Conservation (phyloP, 2,888 invertebrate genomes). For the Marasmarcha lunaedactyla region DNA sequence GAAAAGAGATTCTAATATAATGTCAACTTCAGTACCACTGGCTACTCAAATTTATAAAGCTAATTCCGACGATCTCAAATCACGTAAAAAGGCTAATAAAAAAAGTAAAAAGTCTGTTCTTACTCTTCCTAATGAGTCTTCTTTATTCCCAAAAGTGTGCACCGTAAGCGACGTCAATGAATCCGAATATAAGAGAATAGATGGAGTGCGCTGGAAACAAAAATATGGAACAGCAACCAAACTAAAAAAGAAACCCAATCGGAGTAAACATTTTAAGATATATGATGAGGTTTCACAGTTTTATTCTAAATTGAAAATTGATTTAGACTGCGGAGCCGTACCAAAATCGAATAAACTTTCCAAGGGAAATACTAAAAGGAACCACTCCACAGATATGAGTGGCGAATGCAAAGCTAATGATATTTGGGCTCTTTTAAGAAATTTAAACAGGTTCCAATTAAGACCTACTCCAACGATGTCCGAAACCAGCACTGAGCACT, state of each 20-base stretch:
- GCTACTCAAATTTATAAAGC: slow-evolving; percentile 22
- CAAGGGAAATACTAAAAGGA: no score
- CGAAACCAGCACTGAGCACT: no score
- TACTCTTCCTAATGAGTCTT: slow-evolving; percentile 39
- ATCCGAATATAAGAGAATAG: slow-evolving; percentile 35
- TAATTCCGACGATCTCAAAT: slow-evolving; percentile 45
- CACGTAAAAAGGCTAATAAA: slow-evolving; percentile 24
- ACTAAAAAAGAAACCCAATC: slow-evolving; percentile 12
- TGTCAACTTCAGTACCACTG: no score
- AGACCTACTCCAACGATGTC: no score
- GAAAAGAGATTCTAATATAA: no score
- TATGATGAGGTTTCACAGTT: slow-evolving; percentile 48
- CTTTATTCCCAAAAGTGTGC: slow-evolving; percentile 29
- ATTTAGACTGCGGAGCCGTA: slow-evolving; percentile 32
- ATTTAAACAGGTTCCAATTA: no score
- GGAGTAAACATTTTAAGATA: slow-evolving; percentile 22
- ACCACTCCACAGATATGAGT: no score
- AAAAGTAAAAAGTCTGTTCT: slow-evolving; percentile 48
- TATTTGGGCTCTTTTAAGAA: no score
- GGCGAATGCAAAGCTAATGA: no score
- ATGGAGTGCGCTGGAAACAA: slow-evolving; percentile 6
- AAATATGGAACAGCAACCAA: no score
- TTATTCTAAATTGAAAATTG: slow-evolving; percentile 44
- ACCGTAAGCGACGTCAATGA: slow-evolving; percentile 56
- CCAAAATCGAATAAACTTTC: not conserved